Percentiles rank a stretch among this genome's conserved stretches.
These are phyloP conservation scores for Neoarius graeffei DNA, from an alignment of 2,113 vertebrate species.

Conservation along the genomic window DNA sequence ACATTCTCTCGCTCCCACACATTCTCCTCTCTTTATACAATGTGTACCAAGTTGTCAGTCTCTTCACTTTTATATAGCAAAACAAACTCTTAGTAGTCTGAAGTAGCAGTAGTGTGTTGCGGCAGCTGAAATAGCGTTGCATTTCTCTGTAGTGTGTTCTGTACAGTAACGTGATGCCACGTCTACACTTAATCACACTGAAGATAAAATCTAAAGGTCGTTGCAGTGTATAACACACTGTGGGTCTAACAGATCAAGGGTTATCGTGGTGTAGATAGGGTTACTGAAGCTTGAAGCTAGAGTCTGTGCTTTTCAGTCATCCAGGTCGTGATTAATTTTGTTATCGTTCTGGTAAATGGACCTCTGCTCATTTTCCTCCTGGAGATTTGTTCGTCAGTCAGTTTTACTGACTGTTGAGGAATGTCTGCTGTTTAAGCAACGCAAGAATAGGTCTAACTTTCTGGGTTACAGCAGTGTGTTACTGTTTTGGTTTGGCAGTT, in stretches of 20 bases:
- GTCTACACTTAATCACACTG: background rate
- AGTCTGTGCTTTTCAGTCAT: background rate
- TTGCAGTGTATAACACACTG: background rate
- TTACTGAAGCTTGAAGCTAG: background rate
- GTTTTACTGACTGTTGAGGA: background rate
- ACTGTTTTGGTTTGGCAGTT: background rate
- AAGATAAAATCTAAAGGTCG: constrained; percentile 17
- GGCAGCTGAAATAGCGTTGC: background rate
- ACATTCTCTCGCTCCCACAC: too few relatives aligned
- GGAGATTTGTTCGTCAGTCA: background rate
- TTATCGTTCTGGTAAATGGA: background rate
- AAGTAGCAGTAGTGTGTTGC: background rate
- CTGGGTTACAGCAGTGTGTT: background rate
- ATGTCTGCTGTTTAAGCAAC: background rate
- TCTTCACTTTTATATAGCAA: background rate
- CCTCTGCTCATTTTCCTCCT: background rate
- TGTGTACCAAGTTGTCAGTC: background rate
- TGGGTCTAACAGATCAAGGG: background rate
- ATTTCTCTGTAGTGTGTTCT: background rate
- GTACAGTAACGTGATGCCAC: too few relatives aligned
- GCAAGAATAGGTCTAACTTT: background rate
- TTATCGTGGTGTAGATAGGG: background rate
- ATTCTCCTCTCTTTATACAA: background rate
- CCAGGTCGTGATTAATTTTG: too few relatives aligned
- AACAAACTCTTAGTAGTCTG: background rate